Evolutionary conservation across 2,888 invertebrate genomes (phyloP), one percentile per base, ranked within the genome.

Genomic region (Drosophila prolongata): DNA sequence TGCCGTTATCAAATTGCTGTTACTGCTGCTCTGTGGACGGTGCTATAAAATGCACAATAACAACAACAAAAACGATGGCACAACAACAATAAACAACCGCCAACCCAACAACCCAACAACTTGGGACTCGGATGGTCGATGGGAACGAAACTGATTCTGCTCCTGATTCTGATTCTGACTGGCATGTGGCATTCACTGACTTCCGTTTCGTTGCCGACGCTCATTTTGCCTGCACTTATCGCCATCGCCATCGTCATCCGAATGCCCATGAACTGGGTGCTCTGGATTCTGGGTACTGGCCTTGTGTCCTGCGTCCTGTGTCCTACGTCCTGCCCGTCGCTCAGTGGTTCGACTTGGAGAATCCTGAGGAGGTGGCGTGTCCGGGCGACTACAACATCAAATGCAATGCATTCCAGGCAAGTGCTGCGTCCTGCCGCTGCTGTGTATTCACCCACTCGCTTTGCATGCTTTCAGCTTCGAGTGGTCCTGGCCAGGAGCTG

Each of bases 271-370:
- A 59, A 59, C 58, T 34, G 56, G 24, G 10, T 35, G 11, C 35
- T 38, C n/a, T 49, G 34, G 50, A 34, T 37, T 27, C 53, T 50
- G 13, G 27, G 30, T 40, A 16, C 58, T 52, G 38, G 34, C 30
- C 38, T 14, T 34, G 4, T 4, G 34, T 49, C 49, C 34, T 35
- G 3, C 4, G 16, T 16, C 34, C 49, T 49, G 47, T 16, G 16
- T 16, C 16, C 16, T 16, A 1, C 16, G 16, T 16, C 34, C 49
- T 49, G 47, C 44, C 64, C 53, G 34, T 58, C 55, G 40, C 73
- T 42, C 69, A 97, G 95, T 98, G 97, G 98, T 97, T 94, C 90
- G 96, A 98, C 91, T 93, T 95, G 89, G 98, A 98, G 90, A 94
- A 94, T 11, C 98, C 97, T 0, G 98, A 98, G 92, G 93, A 95